Evolutionary conservation across 2,888 invertebrate genomes (phyloP), one percentile per base, ranked within the genome.

Genomic region (Leptopilina myrica): DNA sequence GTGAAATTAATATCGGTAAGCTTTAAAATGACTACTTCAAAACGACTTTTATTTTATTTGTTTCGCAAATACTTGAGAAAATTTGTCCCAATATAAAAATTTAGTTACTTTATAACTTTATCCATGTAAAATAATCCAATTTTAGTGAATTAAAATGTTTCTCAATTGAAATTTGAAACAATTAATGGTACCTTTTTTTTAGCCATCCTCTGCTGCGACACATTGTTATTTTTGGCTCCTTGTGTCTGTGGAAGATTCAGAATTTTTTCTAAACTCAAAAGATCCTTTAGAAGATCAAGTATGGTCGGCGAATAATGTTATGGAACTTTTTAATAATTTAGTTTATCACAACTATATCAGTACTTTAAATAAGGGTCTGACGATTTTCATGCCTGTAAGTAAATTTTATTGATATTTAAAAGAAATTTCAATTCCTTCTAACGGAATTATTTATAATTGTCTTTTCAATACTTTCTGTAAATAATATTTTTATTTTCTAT

Each of bases 381-480:
- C 93, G 67, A 94, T 96, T 85, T 96, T 96, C 90, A 94, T 95
- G 91, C 94, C 95, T 84, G 95, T 95, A 91, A 84, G 86, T 82
- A 53, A 59, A 62, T 77, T 77, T 46, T 4, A 0, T 14, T 15
- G 15, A 14, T n/a, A 6, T 15, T 33, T 33, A 9, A 64, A 11
- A 40, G 2, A 49, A 49, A 65, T 40, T 40, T 2, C 26, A n/a
- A 26, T 0, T 5, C 12, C 0, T 49, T 49, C 11, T 11, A 0
- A 49, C 26, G 2, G 33, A 33, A 33, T 33, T 33, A 33, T 33
- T 33, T 33, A 33, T 33, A 33, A 33, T 33, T 33, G 4, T 49
- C 11, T 49, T 49, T 3, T 12, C 0, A 49, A 4, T 46, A 9
- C 9, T 9, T 49, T 49, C 6, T 49, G 1, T 49, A 49, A 49